Evolutionary conservation across 2,113 vertebrate species (phyloP), one percentile per base, ranked within the genome.

Genomic region (Alces alces): DNA sequence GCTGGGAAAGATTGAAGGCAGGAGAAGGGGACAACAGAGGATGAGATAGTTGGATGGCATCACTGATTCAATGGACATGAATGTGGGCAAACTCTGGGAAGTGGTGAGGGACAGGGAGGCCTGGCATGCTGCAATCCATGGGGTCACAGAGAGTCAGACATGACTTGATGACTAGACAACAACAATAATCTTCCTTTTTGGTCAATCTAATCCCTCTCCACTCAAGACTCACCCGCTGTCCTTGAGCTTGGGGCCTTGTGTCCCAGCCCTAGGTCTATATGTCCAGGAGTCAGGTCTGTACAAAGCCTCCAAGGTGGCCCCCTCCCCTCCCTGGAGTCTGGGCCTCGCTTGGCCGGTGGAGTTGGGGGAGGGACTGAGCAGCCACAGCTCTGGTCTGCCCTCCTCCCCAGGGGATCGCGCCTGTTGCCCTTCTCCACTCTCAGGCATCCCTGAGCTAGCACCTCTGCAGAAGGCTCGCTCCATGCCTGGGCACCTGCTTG

Each of bases 401-500:
- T 19, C 52, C 47, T 4, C 33, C 17, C 2, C 0, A 3, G 58
- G 33, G 28, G 14, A 21, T 2, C 2, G 27, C 39, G 2, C 25
- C 50, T 2, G 15, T 47, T 13, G 16, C 28, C 1, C 25, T 10
- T 78, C 11, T 19, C 47, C 28, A 1, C 15, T 27, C 36, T 47
- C 36, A 0, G 11, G 21, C 7, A 0, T 5, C 1, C 14, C 36
- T 2, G 11, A n/a, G 19, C 60, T 25, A 39, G 58, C 33, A 10
- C 33, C 6, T 2, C 14, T 7, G 12, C 7, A 39, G 54, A 55
- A 23, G 9, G 12, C 15, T 58, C 23, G 4, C 57, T 79, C 39
- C 28, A 8, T n/a, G 58, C n/a, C 1, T 2, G 47, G 36, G 36
- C 30, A 0, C 45, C 13, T 2, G 13, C 25, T 1, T 1, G 6